phyloP scores from a whole-genome alignment of 2,888 invertebrate species.

The Chrysomela aeneicollis region DNA sequence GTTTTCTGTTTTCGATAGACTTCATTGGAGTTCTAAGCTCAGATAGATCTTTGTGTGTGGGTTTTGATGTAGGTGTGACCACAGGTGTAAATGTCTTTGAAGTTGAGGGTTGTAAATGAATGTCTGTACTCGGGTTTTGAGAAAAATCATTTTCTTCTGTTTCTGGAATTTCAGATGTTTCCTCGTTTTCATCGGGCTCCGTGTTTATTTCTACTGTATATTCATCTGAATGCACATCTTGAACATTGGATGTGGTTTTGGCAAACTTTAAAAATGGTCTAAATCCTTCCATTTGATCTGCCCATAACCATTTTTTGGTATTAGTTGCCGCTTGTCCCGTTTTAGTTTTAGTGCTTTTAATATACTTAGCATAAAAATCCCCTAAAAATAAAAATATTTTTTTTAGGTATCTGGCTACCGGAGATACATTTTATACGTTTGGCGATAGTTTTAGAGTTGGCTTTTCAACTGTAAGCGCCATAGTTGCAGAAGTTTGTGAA shows the following conservation, averaged over 20 bases:
- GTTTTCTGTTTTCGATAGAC: no score
- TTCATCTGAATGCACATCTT: not conserved
- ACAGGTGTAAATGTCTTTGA: no score
- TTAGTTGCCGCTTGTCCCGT: conserved; percentile 28
- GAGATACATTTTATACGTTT: conserved; percentile 36
- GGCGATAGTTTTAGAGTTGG: conserved; percentile 40
- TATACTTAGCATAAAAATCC: conserved; percentile 34
- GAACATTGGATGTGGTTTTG: conserved; percentile 23
- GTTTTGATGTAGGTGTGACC: no score
- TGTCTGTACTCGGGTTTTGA: no score
- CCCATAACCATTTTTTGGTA: conserved; percentile 29
- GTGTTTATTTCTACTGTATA: not conserved
- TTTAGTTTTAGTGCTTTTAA: conserved; percentile 32
- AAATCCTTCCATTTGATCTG: conserved; percentile 23
- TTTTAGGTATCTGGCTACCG: conserved; percentile 42
- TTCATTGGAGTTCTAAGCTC: no score
- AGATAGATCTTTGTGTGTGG: no score
- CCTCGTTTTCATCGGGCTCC: not conserved
- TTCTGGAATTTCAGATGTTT: not conserved
- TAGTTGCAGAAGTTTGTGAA: conserved; percentile 38
- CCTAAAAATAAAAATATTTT: conserved; percentile 33
- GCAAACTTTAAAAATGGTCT: conserved; percentile 25
- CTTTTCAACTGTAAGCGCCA: no score
- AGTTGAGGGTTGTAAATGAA: no score
- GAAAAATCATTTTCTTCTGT: no score